A percentile compares a stretch with the other conserved stretches of the same genome.
Evolutionary conservation across 1,140 invertebrate genomes (phyloP).

Genomic region (Cyrtorhinus lividipennis): DNA sequence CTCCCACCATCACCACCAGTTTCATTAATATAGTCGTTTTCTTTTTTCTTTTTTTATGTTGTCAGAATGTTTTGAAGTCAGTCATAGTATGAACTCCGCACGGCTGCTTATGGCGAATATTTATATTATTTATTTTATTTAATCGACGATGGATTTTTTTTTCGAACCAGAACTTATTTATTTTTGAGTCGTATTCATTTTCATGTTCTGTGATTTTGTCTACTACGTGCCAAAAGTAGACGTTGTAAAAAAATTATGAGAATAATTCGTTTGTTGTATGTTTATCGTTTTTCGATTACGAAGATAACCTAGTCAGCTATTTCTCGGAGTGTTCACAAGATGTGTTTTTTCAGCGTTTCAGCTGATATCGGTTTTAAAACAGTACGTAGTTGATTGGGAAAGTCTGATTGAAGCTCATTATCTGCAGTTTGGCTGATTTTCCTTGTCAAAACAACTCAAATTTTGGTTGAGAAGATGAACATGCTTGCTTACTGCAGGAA

Average conservation of each 20-base stretch:
- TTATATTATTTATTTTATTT: background rate
- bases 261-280: constrained; percentile 1
- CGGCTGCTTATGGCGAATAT: background rate
- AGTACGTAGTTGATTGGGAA: too few relatives aligned
- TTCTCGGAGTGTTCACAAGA: background rate
- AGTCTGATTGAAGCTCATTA: too few relatives aligned
- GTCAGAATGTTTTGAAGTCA: constrained; percentile 8
- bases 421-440: too few relatives aligned
- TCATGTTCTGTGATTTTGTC: background rate
- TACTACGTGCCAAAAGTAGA: constrained; percentile 2
- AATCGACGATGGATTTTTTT: background rate
- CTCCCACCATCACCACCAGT: too few relatives aligned
- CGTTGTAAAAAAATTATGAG: background rate
- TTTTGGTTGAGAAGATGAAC: too few relatives aligned
- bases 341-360: background rate
- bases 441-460: too few relatives aligned
- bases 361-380: too few relatives aligned
- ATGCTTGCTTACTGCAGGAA: too few relatives aligned
- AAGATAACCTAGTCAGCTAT: background rate
- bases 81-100: background rate
- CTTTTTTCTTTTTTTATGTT: background rate
- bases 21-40: too few relatives aligned
- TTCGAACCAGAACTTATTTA: background rate
- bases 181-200: background rate
- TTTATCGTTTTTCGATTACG: constrained; percentile 2